Evolutionary conservation across 92 coral and sea anemone genomes (phyloP).

Genomic region (Palythoa grandis): DNA sequence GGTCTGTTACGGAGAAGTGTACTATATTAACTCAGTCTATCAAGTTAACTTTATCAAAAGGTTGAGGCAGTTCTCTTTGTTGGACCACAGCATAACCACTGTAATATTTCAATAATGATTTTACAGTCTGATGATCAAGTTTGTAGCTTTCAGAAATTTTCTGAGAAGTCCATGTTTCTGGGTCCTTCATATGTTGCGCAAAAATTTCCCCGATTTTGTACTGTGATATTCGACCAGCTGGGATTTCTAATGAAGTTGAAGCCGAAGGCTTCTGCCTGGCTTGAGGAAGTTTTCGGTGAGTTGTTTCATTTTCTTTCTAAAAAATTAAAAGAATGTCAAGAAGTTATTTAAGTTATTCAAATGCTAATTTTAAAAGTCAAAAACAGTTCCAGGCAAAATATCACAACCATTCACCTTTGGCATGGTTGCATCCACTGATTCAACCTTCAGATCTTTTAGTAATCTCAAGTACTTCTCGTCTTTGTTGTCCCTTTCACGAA

Average conservation of each 20-base stretch:
- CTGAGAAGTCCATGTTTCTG: constrained; percentile 76
- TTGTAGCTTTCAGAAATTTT: constrained; percentile 80
- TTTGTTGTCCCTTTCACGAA: constrained; percentile 76
- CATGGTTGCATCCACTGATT: constrained; percentile 67
- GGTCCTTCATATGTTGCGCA: constrained; percentile 62
- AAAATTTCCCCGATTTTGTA: constrained; percentile 75
- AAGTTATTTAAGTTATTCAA: background rate
- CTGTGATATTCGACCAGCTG: constrained; percentile 68
- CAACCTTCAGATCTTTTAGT: constrained; percentile 82
- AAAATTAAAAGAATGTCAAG: background rate
- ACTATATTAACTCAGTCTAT: constrained; percentile 28
- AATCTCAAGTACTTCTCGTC: constrained; percentile 70
- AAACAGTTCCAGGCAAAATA: background rate
- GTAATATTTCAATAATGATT: constrained; percentile 69
- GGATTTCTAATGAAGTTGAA: constrained; percentile 26
- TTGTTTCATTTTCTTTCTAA: constrained; percentile 10
- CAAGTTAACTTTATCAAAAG: constrained; percentile 54
- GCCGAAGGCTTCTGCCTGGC: constrained; percentile 34
- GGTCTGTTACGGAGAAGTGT: background rate
- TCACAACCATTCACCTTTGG: constrained; percentile 39
- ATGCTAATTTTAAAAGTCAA: background rate
- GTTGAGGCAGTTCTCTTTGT: constrained; percentile 67
- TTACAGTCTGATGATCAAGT: constrained; percentile 69
- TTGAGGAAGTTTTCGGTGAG: constrained; percentile 57
- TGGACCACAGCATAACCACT: constrained; percentile 85